A percentile compares a stretch with the other conserved stretches of the same genome.
These are phyloP conservation scores for Hippasteria phrygiana DNA, from an alignment of 53 echinoderm and acorn worm species.

Conservation along the genomic window DNA sequence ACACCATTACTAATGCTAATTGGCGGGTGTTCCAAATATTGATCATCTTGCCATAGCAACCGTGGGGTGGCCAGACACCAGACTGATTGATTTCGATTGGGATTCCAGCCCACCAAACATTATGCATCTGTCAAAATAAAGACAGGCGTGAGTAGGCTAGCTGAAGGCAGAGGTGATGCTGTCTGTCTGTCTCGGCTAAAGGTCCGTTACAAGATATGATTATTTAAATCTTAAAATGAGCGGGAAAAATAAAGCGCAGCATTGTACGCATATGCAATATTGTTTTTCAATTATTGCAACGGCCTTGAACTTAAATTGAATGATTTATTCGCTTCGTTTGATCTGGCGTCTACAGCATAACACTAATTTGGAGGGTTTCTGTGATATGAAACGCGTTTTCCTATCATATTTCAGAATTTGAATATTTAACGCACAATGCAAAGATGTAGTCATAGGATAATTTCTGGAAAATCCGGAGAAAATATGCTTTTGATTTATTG, in stretches of 20 bases:
- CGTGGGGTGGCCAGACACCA: background rate
- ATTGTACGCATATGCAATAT: too few relatives aligned
- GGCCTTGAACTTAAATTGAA: background rate
- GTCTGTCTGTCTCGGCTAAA: background rate
- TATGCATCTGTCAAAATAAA: constrained; percentile 48
- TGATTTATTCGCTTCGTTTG: background rate
- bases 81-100: constrained; percentile 51
- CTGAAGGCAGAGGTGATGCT: background rate
- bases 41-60: background rate
- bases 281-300: background rate
- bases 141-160: background rate
- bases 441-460: background rate
- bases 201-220: too few relatives aligned
- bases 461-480: background rate
- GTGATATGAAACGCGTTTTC: background rate
- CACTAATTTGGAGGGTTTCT: background rate
- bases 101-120: constrained; percentile 2
- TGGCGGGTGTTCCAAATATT: background rate
- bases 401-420: too few relatives aligned
- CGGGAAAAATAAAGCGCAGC: too few relatives aligned
- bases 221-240: too few relatives aligned
- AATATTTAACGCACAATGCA: too few relatives aligned
- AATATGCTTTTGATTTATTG: background rate
- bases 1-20: constrained; percentile 3
- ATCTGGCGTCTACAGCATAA: background rate